These are phyloP conservation scores for Stictonetta naevosa DNA, from an alignment of 2,113 vertebrate species.

Conservation along the genomic window DNA sequence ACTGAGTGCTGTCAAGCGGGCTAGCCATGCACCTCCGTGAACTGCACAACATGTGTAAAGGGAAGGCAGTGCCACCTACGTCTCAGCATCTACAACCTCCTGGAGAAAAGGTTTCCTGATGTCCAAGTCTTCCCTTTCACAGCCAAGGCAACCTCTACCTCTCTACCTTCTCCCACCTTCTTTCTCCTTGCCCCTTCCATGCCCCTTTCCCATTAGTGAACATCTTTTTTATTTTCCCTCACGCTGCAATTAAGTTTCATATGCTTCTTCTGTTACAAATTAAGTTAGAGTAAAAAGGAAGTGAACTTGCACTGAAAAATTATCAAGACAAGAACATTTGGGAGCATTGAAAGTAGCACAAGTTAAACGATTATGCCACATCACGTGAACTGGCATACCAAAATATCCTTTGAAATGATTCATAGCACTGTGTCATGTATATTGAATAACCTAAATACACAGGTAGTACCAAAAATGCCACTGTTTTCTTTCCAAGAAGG, in stretches of 20 bases:
- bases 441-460: neutral
- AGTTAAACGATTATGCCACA: neutral
- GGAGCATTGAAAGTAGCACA: neutral
- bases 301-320: neutral
- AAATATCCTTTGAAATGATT: neutral
- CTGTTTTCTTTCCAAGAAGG: neutral
- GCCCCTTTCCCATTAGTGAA: neutral
- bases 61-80: neutral
- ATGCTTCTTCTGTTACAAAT: neutral
- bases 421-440: neutral
- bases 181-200: neutral
- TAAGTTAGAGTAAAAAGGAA: neutral
- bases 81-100: neutral
- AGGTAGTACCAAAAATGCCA: neutral
- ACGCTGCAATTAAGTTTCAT: neutral
- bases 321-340: neutral
- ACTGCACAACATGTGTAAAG: neutral
- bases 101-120: neutral
- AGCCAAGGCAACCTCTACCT: neutral
- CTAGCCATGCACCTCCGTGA: neutral
- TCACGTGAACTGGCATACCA: neutral
- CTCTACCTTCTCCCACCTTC: neutral
- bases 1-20: rapidly evolving
- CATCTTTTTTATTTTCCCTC: neutral
- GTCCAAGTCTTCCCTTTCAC: neutral